A percentile compares a stretch with the other conserved stretches of the same genome.
Evolutionary conservation across 2,888 invertebrate genomes (phyloP).

Genomic region (Priapulus caudatus): DNA sequence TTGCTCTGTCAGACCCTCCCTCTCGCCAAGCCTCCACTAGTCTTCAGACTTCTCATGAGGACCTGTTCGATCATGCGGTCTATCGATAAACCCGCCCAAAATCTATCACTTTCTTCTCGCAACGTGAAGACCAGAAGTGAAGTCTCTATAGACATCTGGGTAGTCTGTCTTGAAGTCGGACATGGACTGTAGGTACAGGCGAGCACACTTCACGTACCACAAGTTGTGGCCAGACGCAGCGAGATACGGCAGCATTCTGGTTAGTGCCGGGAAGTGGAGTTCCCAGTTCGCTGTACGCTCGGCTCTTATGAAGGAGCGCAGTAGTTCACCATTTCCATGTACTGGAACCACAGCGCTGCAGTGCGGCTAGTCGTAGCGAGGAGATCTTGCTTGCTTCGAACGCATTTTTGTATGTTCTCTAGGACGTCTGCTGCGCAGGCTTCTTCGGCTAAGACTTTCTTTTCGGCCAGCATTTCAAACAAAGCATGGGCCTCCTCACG

Average conservation of each 20-base stretch:
- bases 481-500: background rate
- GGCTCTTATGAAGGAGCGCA: too few species aligned
- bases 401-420: too few species aligned
- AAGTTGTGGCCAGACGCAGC: slow-evolving; percentile 22
- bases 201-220: slow-evolving; percentile 4
- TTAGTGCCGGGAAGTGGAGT: slow-evolving; percentile 17
- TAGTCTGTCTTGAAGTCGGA: slow-evolving; percentile 19
- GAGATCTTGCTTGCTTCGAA: too few species aligned
- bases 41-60: slow-evolving; percentile 23
- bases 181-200: slow-evolving; percentile 7
- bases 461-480: background rate
- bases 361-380: background rate
- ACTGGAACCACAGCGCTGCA: too few species aligned
- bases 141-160: slow-evolving; percentile 19
- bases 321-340: too few species aligned
- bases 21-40: too few species aligned
- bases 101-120: slow-evolving; percentile 18
- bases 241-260: slow-evolving; percentile 22
- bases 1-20: too few species aligned
- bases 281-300: slow-evolving; percentile 21
- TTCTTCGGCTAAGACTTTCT: too few species aligned
- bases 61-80: slow-evolving; percentile 25
- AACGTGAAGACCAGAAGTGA: slow-evolving; percentile 19
- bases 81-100: slow-evolving; percentile 24
- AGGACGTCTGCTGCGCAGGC: too few species aligned